Conservation (phyloP, 2,888 invertebrate genomes). For the Cantharis lateralis region DNA sequence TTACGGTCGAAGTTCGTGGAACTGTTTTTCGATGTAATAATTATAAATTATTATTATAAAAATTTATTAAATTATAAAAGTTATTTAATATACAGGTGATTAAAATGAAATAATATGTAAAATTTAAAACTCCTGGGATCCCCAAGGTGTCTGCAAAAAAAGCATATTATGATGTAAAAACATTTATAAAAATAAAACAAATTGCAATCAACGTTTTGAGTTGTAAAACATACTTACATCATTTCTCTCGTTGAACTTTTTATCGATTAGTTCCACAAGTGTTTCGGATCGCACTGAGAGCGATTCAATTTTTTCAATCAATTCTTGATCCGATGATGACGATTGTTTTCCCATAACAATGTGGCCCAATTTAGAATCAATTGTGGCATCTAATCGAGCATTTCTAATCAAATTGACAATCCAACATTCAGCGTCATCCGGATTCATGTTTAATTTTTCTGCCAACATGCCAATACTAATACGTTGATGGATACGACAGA, state of each 20-base stretch:
- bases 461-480: constrained; percentile 98
- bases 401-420: constrained; percentile 98
- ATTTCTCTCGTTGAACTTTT: constrained; percentile 82
- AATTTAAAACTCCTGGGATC: constrained; percentile 65
- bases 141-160: constrained; percentile 69
- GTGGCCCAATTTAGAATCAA: constrained; percentile 96
- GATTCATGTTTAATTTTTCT: constrained; percentile 97
- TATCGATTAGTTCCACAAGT: constrained; percentile 89
- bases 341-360: constrained; percentile 99
- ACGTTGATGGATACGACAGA: constrained; percentile 99
- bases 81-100: background rate
- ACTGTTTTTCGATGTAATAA: too few species aligned
- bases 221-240: constrained; percentile 49
- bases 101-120: background rate
- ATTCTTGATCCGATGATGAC: constrained; percentile 96
- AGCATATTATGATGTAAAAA: too few species aligned
- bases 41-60: too few species aligned
- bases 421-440: constrained; percentile 98
- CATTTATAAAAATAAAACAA: background rate
- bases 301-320: constrained; percentile 97
- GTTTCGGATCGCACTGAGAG: constrained; percentile 97
- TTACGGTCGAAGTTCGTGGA: too few species aligned
- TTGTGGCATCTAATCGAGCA: constrained; percentile 97
- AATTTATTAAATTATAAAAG: background rate
- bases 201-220: background rate